phyloP scores from a whole-genome alignment of 2,888 invertebrate genomes.

The Troides aeacus region DNA sequence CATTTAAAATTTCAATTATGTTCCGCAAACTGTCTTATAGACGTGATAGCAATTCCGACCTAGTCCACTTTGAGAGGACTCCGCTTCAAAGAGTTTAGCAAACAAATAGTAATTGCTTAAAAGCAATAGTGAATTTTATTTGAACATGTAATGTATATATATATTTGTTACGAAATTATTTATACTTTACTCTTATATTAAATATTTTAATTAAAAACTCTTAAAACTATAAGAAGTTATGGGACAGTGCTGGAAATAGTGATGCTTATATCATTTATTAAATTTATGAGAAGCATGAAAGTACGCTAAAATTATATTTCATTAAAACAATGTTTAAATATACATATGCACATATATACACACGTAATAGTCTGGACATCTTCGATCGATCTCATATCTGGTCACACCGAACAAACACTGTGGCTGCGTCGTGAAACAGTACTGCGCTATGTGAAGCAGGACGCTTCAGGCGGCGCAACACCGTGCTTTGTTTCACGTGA shows the following conservation, averaged over 20 bases:
- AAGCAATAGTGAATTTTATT: background rate
- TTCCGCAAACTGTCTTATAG: too few species aligned
- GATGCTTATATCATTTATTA: too few species aligned
- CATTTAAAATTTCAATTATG: conserved; percentile 2
- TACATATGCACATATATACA: background rate
- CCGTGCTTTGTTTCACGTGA: background rate
- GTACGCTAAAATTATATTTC: background rate
- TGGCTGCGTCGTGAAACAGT: background rate
- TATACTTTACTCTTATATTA: too few species aligned
- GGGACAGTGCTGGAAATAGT: too few species aligned
- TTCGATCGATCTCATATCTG: background rate
- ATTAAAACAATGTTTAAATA: background rate
- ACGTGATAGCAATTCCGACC: background rate
- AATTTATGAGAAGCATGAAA: too few species aligned
- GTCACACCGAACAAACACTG: background rate
- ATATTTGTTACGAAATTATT: too few species aligned
- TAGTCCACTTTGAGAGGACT: background rate
- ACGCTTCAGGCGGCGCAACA: background rate
- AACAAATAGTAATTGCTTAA: background rate
- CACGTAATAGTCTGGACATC: background rate
- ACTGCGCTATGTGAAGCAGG: background rate
- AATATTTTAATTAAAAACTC: too few species aligned
- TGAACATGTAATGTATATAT: background rate
- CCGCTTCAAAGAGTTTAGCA: background rate
- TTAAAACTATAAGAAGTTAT: too few species aligned